These are phyloP conservation scores for Drosophila setifemur DNA, from an alignment of 1,140 invertebrate species.

Conservation along the genomic window DNA sequence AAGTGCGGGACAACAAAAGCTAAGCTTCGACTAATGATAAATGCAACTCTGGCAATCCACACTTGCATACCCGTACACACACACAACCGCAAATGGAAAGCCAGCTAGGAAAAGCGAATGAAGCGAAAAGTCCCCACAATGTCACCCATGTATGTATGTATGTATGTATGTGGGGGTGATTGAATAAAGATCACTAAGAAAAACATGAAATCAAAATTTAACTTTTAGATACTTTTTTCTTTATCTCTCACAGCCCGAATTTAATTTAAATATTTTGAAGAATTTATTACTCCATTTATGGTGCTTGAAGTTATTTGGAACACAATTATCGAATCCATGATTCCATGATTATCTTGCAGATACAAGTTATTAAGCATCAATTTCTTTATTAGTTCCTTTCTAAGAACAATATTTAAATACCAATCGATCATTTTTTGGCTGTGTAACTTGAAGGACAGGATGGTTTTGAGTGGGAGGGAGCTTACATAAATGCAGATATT, in stretches of 20 bases:
- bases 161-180: neutral
- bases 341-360: no score
- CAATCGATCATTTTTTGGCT: neutral
- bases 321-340: no score
- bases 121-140: conserved; percentile 39
- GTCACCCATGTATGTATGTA: conserved; percentile 33
- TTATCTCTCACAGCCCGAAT: no score
- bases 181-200: neutral
- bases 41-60: conserved; percentile 53
- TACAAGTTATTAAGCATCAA: no score
- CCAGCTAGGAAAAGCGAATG: conserved; percentile 31
- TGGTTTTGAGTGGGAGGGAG: neutral
- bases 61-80: neutral
- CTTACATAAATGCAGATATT: conserved; percentile 25
- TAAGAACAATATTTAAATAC: no score
- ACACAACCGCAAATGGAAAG: neutral
- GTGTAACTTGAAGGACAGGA: neutral
- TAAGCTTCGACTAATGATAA: conserved; percentile 71
- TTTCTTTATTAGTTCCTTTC: no score
- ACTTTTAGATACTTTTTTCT: no score
- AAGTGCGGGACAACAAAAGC: conserved; percentile 60
- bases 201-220: neutral
- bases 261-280: no score
- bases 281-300: no score
- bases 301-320: no score